These are phyloP conservation scores for Drosophila ercepeae DNA, from an alignment of 1,140 invertebrate species.

Conservation along the genomic window DNA sequence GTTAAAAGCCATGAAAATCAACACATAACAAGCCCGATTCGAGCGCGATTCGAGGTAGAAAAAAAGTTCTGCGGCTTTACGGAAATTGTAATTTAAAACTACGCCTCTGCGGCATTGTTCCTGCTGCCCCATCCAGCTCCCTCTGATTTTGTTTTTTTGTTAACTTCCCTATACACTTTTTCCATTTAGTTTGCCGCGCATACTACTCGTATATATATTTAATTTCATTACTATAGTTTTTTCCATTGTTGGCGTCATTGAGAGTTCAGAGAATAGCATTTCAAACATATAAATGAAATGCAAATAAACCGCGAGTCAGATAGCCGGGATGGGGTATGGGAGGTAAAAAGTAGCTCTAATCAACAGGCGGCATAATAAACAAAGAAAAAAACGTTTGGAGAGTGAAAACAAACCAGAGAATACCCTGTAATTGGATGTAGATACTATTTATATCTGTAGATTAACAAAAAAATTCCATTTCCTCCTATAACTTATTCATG, in stretches of 20 bases:
- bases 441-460: too few relatives aligned
- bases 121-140: background rate
- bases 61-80: constrained; percentile 51
- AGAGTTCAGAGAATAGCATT: constrained; percentile 47
- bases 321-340: background rate
- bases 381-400: constrained; percentile 6
- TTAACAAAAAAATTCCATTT: too few relatives aligned
- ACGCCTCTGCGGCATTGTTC: constrained; percentile 32
- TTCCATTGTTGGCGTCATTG: constrained; percentile 43
- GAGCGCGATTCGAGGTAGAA: constrained; percentile 39
- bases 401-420: background rate
- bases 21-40: constrained; percentile 43
- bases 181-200: constrained; percentile 20
- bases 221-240: constrained; percentile 66
- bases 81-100: constrained; percentile 75
- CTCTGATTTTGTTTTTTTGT: too few relatives aligned
- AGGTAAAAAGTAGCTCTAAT: constrained; percentile 35
- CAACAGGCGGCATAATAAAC: constrained; percentile 49
- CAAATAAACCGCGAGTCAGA: constrained; percentile 26
- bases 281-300: constrained; percentile 53
- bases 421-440: background rate
- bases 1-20: constrained; percentile 69
- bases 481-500: constrained; percentile 1
- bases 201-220: constrained; percentile 57
- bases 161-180: constrained; percentile 12